phyloP scores from a whole-genome alignment of 2,797 vertebrate species.

The Crossoptilon crossoptilon region DNA sequence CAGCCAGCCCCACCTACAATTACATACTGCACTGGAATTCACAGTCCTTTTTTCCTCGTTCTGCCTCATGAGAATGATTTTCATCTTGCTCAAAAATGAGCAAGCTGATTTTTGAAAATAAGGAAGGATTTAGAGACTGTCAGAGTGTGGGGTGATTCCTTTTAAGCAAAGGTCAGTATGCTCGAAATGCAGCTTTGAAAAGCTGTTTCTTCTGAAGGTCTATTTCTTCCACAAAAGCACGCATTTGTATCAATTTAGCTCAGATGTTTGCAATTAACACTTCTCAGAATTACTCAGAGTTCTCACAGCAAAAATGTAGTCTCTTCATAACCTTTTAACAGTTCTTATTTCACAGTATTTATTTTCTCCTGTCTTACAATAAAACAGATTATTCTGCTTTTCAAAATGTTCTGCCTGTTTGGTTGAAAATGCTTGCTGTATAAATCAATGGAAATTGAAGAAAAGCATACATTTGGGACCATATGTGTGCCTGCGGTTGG shows the following conservation, averaged over 20 bases:
- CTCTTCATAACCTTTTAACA: background rate
- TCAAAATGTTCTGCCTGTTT: background rate
- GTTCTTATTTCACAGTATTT: background rate
- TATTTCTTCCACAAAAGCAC: background rate
- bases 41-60: background rate
- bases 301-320: background rate
- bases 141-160: background rate
- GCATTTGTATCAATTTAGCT: background rate
- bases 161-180: background rate
- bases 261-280: background rate
- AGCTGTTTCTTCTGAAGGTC: background rate
- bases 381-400: background rate
- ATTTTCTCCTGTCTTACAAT: background rate
- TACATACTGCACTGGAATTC: constrained; percentile 16
- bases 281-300: background rate
- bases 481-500: background rate
- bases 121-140: background rate
- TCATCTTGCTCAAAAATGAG: background rate
- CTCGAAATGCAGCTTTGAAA: background rate
- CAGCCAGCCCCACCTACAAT: constrained; percentile 21
- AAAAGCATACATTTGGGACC: background rate
- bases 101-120: background rate
- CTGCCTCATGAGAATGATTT: background rate
- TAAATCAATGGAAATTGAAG: background rate
- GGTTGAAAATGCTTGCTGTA: background rate